phyloP scores from a whole-genome alignment of 2,113 vertebrate species.

The Colaptes auratus region DNA sequence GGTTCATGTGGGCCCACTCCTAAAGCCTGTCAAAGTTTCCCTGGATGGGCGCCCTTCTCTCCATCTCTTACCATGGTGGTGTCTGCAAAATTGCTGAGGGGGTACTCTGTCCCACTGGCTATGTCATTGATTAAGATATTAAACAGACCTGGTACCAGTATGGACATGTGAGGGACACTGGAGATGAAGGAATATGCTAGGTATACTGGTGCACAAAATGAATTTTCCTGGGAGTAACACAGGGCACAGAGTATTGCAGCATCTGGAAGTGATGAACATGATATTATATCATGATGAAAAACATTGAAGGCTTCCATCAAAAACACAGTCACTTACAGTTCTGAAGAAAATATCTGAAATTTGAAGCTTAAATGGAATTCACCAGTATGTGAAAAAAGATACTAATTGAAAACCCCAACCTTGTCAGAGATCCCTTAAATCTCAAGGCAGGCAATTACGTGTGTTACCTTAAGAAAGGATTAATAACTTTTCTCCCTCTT shows the following conservation, averaged over 20 bases:
- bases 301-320: background rate
- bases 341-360: background rate
- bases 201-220: background rate
- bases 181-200: background rate
- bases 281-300: background rate
- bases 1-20: too few relatives aligned
- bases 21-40: too few relatives aligned
- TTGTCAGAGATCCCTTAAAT: background rate
- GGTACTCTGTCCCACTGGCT: too few relatives aligned
- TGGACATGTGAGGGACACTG: accelerated
- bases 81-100: background rate
- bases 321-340: background rate
- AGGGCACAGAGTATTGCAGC: background rate
- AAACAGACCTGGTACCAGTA: background rate
- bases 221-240: background rate
- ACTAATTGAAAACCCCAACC: background rate
- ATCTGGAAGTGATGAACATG: background rate
- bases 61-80: background rate
- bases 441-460: background rate
- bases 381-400: background rate
- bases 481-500: background rate
- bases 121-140: too few relatives aligned
- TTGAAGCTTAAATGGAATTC: background rate
- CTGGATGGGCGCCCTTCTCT: background rate
- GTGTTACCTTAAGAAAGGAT: background rate